Evolutionary conservation across 2,797 vertebrate species (phyloP).

Genomic region (Harpagifer antarcticus): DNA sequence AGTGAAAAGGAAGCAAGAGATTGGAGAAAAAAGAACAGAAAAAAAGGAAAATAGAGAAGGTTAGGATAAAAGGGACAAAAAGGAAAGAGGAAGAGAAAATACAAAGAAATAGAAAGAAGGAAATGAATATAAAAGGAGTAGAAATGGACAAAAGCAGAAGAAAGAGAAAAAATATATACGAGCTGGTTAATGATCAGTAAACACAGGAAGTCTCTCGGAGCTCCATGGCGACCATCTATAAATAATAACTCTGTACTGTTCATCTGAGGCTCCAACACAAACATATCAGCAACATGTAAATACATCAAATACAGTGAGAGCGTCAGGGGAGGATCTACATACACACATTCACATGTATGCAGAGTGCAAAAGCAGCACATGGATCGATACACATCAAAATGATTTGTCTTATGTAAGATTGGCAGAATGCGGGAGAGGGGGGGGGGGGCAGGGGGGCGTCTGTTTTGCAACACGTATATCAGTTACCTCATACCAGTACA

Average conservation of each 20-base stretch:
- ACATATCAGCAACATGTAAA: slow-evolving; percentile 69
- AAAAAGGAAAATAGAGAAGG: background rate
- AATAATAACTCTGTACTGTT: slow-evolving; percentile 57
- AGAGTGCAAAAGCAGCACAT: slow-evolving; percentile 68
- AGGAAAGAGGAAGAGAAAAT: background rate
- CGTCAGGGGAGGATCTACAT: slow-evolving; percentile 2
- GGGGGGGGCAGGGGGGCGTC: slow-evolving; percentile 25
- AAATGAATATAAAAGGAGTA: background rate
- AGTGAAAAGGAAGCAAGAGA: background rate
- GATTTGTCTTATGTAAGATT: slow-evolving; percentile 67
- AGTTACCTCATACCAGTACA: slow-evolving; percentile 59
- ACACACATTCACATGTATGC: slow-evolving; percentile 62
- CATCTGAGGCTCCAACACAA: slow-evolving; percentile 49
- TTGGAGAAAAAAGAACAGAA: background rate
- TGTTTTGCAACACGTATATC: slow-evolving; percentile 60
- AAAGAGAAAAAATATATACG: slow-evolving; percentile 28
- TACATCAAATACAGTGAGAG: slow-evolving; percentile 59
- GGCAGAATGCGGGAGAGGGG: slow-evolving; percentile 33
- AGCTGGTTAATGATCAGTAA: slow-evolving; percentile 55
- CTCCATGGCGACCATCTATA: slow-evolving; percentile 75
- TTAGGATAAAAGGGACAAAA: background rate
- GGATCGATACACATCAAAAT: slow-evolving; percentile 63
- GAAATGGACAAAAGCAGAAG: background rate
- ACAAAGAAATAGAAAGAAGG: background rate
- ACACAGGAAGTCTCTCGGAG: slow-evolving; percentile 62